Conservation (phyloP, 2,888 invertebrate genomes). For the Drosophila mimica region DNA sequence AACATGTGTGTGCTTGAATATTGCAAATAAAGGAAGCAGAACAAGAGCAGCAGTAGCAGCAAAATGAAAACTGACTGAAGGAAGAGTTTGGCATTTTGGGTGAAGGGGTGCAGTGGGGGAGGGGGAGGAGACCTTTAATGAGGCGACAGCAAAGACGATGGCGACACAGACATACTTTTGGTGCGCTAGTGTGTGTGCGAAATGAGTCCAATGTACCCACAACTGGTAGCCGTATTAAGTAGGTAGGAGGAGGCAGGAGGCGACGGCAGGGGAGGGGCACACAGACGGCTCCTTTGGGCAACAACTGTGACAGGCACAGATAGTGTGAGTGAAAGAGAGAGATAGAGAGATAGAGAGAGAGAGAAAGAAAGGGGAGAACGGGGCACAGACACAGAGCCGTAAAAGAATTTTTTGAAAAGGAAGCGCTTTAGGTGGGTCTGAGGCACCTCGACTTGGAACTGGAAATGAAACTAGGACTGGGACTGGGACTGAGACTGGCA, state of each 20-base stretch:
- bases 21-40: slow-evolving; percentile 79
- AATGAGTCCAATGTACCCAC: slow-evolving; percentile 80
- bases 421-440: slow-evolving; percentile 75
- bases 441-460: slow-evolving; percentile 51
- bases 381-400: slow-evolving; percentile 49
- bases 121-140: slow-evolving; percentile 69
- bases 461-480: background rate
- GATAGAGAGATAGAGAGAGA: background rate
- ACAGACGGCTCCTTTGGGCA: slow-evolving; percentile 68
- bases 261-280: slow-evolving; percentile 33
- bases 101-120: background rate
- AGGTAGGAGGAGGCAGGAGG: background rate
- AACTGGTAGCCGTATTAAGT: slow-evolving; percentile 40
- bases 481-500: slow-evolving; percentile 5
- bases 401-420: slow-evolving; percentile 74
- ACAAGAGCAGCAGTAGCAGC: slow-evolving; percentile 64
- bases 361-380: background rate
- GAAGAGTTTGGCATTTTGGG: slow-evolving; percentile 75
- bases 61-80: slow-evolving; percentile 61
- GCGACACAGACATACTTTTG: slow-evolving; percentile 79
- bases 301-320: slow-evolving; percentile 15
- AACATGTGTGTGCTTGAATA: slow-evolving; percentile 48
- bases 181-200: slow-evolving; percentile 60
- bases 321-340: slow-evolving; percentile 4
- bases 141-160: slow-evolving; percentile 59